Conservation (phyloP, 1,140 invertebrate species). For the Rhynchophorus ferrugineus region DNA sequence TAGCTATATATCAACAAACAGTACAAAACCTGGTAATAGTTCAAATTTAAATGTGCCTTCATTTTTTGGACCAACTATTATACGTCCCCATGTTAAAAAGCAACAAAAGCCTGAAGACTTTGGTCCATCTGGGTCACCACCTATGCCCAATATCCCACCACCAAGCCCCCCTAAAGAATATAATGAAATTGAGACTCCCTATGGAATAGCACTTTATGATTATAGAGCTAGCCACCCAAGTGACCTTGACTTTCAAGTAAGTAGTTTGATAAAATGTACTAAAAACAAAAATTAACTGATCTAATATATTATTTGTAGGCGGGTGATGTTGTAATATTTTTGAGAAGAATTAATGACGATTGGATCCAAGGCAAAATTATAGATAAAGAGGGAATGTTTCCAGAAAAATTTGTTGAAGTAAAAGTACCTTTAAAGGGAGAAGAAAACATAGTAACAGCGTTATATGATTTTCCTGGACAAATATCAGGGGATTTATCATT, state of each 20-base stretch:
- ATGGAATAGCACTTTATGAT: constrained; percentile 68
- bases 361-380: constrained; percentile 62
- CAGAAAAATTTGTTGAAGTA: constrained; percentile 68
- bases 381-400: constrained; percentile 70
- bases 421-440: constrained; percentile 57
- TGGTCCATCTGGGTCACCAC: constrained; percentile 48
- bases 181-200: constrained; percentile 41
- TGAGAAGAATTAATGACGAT: constrained; percentile 63
- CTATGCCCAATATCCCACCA: constrained; percentile 68
- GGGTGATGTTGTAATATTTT: constrained; percentile 60
- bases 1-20: constrained; percentile 7
- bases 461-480: constrained; percentile 46
- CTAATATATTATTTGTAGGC: constrained; percentile 45
- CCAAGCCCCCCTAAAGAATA: constrained; percentile 57
- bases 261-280: constrained; percentile 1
- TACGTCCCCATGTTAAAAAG: constrained; percentile 31
- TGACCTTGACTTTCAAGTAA: constrained; percentile 65
- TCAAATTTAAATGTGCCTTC: constrained; percentile 22
- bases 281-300: neutral
- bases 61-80: constrained; percentile 35
- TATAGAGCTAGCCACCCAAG: constrained; percentile 60
- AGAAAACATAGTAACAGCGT: constrained; percentile 38
- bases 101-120: constrained; percentile 22
- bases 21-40: constrained; percentile 10
- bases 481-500: constrained; percentile 44